Base-by-base conservation (phyloP, 2,888 invertebrate species). In the Standfussiana lucernea region DNA sequence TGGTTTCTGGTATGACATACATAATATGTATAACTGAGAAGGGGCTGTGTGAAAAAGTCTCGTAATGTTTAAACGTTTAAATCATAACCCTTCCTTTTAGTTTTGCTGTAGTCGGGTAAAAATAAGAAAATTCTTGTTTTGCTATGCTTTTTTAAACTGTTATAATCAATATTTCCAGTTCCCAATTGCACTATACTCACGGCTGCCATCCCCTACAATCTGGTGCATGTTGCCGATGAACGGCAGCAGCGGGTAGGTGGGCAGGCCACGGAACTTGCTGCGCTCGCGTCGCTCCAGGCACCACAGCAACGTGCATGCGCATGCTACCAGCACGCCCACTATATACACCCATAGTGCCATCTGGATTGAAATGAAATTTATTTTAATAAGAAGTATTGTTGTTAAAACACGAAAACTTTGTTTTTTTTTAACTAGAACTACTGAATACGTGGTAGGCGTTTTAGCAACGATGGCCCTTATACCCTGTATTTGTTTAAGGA, bases 171-270 rank as follows among this genome's bases (percentile, higher is more conserved):
- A 7, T 0, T 15, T 28, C 28, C 28, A n/a, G 13, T 28, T 13
- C 7, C 28, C 28, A 28, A 56, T 56, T 15, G 15, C 28, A 37
- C 8, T 32, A 11, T 83, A 84, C 88, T 85, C 62, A 94, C 94
- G 74, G 79, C 87, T 86, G 0, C 89, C 86, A 40, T 90, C 91
- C 5, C 93, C 93, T 4, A 86, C 53, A 11, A 93, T 50, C 47
- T 89, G 88, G 75, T 92, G 88, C 18, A 92, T 45, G 74, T 92
- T 93, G 0, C 95, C 95, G 2, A 95, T 40, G 24, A 95, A 77
- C 0, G 95, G 95, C 35, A 94, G 83, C 13, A 80, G 77, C 0
- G 91, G 89, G 79, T 85, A 93, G 2, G 88, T 81, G 0, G 95
- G 93, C 47, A 95, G 80, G 21, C 86, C 86, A 0, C 87, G 88